Evolutionary conservation across 2,113 vertebrate genomes (phyloP).

Genomic region (Aythya baeri): DNA sequence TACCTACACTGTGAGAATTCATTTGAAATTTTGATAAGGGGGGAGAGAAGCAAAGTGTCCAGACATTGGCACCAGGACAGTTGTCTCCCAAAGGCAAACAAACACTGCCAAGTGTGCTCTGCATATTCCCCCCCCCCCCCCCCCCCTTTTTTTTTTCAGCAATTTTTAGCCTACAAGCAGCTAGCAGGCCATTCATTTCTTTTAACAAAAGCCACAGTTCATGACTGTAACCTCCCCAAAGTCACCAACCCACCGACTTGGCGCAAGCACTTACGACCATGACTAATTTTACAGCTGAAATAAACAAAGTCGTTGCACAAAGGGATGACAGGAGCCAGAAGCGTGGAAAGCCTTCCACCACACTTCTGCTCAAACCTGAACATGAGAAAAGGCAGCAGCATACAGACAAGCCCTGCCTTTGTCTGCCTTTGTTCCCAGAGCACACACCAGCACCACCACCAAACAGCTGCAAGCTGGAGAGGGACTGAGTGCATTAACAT

Average conservation of each 20-base stretch:
- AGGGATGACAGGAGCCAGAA: background rate
- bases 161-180: background rate
- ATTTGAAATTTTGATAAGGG: background rate
- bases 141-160: background rate
- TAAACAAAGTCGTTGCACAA: background rate
- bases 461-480: background rate
- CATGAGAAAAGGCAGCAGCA: background rate
- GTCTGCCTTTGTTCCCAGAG: background rate
- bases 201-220: background rate
- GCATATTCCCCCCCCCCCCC: too few species aligned
- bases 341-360: background rate
- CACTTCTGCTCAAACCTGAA: background rate
- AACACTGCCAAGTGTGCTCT: background rate
- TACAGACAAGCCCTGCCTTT: background rate
- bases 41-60: background rate
- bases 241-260: background rate
- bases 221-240: background rate
- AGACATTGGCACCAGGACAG: background rate
- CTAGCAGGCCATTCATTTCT: background rate
- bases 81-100: background rate
- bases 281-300: slow-evolving; percentile 39
- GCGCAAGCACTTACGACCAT: background rate
- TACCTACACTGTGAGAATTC: background rate
- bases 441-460: background rate
- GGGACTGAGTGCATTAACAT: rapidly evolving